These are phyloP conservation scores for Erithacus rubecula DNA, from an alignment of 2,797 vertebrate species.

Conservation along the genomic window DNA sequence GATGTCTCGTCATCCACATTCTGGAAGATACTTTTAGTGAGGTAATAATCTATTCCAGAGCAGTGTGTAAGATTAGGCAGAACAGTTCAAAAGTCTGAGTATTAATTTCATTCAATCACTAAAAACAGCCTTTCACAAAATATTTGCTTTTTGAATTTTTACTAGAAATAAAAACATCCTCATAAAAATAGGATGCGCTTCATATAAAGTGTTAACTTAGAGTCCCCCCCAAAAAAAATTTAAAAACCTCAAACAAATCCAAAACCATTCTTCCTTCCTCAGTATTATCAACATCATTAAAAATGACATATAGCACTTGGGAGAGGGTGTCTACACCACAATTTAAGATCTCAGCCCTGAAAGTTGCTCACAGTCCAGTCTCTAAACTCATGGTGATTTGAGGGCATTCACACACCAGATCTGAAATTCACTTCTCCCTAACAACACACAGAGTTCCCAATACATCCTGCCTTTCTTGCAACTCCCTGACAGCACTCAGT, in stretches of 20 bases:
- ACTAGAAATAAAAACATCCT: background rate
- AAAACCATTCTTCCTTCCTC: background rate
- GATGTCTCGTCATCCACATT: background rate
- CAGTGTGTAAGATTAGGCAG: background rate
- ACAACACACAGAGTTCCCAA: background rate
- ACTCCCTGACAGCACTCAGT: background rate
- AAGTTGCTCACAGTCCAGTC: background rate
- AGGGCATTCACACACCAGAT: background rate
- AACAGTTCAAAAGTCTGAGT: background rate
- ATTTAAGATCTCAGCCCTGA: background rate
- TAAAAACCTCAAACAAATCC: fast-evolving
- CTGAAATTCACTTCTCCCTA: background rate
- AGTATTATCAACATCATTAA: background rate
- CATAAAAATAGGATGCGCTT: background rate
- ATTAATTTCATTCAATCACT: background rate
- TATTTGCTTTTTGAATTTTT: background rate
- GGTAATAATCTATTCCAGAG: background rate
- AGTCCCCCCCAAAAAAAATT: background rate
- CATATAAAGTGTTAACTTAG: background rate
- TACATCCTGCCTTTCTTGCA: background rate
- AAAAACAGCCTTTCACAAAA: background rate
- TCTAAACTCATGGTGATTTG: background rate
- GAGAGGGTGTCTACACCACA: background rate
- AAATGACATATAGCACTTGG: background rate
- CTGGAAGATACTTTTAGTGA: conserved; percentile 6